Evolutionary conservation across 2,113 vertebrate genomes (phyloP).

Genomic region (Lucifuga dentata): DNA sequence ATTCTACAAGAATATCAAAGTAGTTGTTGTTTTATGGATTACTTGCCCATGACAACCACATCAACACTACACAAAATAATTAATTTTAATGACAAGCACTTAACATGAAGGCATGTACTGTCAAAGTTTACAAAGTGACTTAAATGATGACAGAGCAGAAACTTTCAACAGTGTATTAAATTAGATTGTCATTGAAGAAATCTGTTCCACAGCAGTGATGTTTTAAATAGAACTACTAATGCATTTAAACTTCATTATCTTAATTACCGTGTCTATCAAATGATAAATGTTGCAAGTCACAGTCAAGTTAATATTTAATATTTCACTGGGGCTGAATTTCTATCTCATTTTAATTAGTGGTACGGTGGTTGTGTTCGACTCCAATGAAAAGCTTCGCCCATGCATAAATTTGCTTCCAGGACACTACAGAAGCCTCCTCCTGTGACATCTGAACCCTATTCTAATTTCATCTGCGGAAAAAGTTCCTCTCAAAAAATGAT

Average conservation of each 20-base stretch:
- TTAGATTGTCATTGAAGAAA: constrained; percentile 45
- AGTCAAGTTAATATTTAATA: constrained; percentile 71
- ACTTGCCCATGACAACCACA: too few relatives aligned
- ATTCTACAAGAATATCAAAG: too few relatives aligned
- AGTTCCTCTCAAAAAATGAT: constrained; percentile 34
- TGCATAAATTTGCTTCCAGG: constrained; percentile 16
- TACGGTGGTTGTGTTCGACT: constrained; percentile 9
- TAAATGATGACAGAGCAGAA: constrained; percentile 48
- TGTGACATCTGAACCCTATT: constrained; percentile 26
- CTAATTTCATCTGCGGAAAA: constrained; percentile 28
- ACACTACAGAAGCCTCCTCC: constrained; percentile 27
- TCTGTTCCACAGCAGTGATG: constrained; percentile 29
- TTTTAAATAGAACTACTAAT: constrained; percentile 71
- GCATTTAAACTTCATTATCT: constrained; percentile 71
- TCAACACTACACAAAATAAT: constrained; percentile 1
- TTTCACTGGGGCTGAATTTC: constrained; percentile 48
- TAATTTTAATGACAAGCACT: background rate
- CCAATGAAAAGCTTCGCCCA: constrained; percentile 28
- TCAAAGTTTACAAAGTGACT: constrained; percentile 24
- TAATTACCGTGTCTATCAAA: constrained; percentile 73
- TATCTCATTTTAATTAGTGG: constrained; percentile 61
- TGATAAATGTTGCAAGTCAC: constrained; percentile 63
- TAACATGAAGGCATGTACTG: background rate
- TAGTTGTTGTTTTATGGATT: too few relatives aligned
- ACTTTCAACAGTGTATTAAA: constrained; percentile 40